A percentile compares a stretch with the other conserved stretches of the same genome.
phyloP scores from a whole-genome alignment of 2,888 invertebrate genomes.

The Lasioglossum morio region DNA sequence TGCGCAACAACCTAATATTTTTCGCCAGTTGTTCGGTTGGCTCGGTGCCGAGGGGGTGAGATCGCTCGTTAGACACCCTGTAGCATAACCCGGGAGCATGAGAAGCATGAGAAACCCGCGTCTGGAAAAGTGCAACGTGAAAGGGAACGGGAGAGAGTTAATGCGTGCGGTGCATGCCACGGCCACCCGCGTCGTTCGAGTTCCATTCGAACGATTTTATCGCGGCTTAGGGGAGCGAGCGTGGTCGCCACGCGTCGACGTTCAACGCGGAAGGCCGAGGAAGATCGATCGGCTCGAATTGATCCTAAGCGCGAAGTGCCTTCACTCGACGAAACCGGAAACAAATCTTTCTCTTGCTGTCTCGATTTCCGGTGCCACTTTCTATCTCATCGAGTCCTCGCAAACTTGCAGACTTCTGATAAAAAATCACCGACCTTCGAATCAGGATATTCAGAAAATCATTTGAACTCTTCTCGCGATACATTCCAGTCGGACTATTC shows the following conservation, averaged over 20 bases:
- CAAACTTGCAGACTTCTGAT: neutral
- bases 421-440: neutral
- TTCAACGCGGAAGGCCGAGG: neutral
- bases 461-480: neutral
- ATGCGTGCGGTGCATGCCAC: neutral
- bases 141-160: neutral
- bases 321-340: slow-evolving; percentile 25
- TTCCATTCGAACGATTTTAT: slow-evolving; percentile 41
- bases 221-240: neutral
- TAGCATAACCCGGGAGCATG: neutral
- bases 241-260: slow-evolving; percentile 3
- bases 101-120: neutral
- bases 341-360: neutral
- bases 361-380: neutral
- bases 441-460: neutral
- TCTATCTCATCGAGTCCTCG: too few species aligned
- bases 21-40: neutral
- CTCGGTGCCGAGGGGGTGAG: neutral
- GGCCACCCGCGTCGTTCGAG: slow-evolving; percentile 23
- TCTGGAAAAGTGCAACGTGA: neutral
- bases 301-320: slow-evolving; percentile 47
- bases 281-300: neutral
- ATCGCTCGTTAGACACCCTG: neutral
- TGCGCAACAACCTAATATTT: slow-evolving; percentile 11
- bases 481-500: neutral